phyloP scores from a whole-genome alignment of 2,888 invertebrate species.

The Deilephila porcellus region DNA sequence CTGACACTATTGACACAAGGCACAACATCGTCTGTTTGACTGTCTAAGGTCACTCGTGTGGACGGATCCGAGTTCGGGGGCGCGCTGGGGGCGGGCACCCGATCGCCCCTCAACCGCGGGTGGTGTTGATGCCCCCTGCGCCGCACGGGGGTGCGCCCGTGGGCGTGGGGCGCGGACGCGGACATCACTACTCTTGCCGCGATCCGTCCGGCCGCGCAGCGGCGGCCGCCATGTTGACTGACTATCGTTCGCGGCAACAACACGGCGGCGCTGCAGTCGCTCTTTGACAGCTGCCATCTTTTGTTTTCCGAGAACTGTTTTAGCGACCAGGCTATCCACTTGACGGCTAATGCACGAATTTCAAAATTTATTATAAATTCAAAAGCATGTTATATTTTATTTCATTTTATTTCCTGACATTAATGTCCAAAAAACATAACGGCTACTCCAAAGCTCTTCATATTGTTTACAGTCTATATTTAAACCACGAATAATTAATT shows the following conservation, averaged over 20 bases:
- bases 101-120: slow-evolving; percentile 87
- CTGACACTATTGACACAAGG: slow-evolving; percentile 84
- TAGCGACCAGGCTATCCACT: slow-evolving; percentile 64
- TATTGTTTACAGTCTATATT: neutral
- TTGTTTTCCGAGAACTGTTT: slow-evolving; percentile 70
- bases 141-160: slow-evolving; percentile 85
- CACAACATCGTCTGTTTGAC: slow-evolving; percentile 79
- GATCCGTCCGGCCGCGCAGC: slow-evolving; percentile 79
- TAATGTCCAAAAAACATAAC: neutral
- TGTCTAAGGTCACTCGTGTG: slow-evolving; percentile 78
- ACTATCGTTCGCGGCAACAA: slow-evolving; percentile 56
- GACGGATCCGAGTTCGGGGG: slow-evolving; percentile 68
- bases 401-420: neutral
- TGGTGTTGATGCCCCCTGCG: slow-evolving; percentile 91
- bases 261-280: slow-evolving; percentile 75
- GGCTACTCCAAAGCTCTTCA: neutral
- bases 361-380: slow-evolving; percentile 40
- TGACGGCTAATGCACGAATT: slow-evolving; percentile 56
- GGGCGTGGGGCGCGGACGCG: slow-evolving; percentile 84
- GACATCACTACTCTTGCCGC: slow-evolving; percentile 83
- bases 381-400: neutral
- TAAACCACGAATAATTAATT: neutral
- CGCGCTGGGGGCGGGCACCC: slow-evolving; percentile 80
- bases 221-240: slow-evolving; percentile 86
- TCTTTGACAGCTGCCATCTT: slow-evolving; percentile 64